phyloP scores from a whole-genome alignment of 2,888 invertebrate species.

The Polydrusus tereticollis region DNA sequence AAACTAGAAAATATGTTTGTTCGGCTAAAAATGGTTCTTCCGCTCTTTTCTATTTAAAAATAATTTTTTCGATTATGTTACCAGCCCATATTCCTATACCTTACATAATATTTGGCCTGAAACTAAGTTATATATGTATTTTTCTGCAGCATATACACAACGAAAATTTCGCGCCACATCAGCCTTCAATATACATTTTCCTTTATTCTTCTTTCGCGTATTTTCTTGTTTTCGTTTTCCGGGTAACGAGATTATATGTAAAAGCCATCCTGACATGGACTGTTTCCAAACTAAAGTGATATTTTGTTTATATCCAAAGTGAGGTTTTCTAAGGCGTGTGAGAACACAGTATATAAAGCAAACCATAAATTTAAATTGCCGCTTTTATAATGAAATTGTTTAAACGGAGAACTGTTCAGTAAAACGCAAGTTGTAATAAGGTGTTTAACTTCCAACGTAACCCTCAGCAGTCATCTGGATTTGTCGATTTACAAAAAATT shows the following conservation, averaged over 20 bases:
- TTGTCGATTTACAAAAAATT: too few species aligned
- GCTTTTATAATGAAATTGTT: background rate
- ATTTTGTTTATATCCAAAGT: slow-evolving; percentile 49
- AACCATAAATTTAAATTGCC: slow-evolving; percentile 7
- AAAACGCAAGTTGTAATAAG: background rate
- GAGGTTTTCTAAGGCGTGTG: slow-evolving; percentile 16
- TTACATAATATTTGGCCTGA: slow-evolving; percentile 22
- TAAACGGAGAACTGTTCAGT: background rate
- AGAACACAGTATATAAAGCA: slow-evolving; percentile 9
- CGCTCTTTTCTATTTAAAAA: background rate
- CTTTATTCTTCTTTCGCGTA: slow-evolving; percentile 40
- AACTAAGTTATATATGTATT: slow-evolving; percentile 40
- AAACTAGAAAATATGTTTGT: too few species aligned
- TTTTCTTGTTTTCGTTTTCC: slow-evolving; percentile 47
- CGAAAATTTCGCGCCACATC: slow-evolving; percentile 28
- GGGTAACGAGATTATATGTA: slow-evolving; percentile 49
- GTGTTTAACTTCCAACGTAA: background rate
- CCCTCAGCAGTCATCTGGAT: too few species aligned
- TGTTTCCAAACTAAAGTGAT: slow-evolving; percentile 49
- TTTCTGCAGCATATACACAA: background rate
- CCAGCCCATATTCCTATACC: background rate
- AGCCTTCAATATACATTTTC: slow-evolving; percentile 44
- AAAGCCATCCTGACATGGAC: slow-evolving; percentile 46
- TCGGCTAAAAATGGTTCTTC: too few species aligned
- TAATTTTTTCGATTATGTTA: background rate